These are phyloP conservation scores for Cephalotes varians DNA, from an alignment of 2,888 invertebrate species.

Conservation along the genomic window DNA sequence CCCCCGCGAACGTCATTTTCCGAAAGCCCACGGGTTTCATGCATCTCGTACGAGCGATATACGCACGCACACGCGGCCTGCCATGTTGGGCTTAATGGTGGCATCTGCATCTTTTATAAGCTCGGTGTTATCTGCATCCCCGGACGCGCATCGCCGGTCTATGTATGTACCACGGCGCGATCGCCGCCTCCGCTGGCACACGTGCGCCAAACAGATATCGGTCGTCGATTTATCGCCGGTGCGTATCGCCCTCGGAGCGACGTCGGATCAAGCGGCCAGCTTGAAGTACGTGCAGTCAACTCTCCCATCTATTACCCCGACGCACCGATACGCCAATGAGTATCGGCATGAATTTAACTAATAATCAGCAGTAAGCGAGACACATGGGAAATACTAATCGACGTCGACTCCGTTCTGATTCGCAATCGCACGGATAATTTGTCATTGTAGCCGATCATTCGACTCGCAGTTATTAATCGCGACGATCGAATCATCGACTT, in stretches of 20 bases:
- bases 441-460: constrained; percentile 6
- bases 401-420: constrained; percentile 8
- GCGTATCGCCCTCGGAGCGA: constrained; percentile 35
- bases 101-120: constrained; percentile 64
- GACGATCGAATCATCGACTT: not conserved
- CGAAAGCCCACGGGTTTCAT: constrained; percentile 37
- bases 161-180: constrained; percentile 6
- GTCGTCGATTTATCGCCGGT: constrained; percentile 43
- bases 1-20: constrained; percentile 37
- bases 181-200: constrained; percentile 28
- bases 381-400: constrained; percentile 24
- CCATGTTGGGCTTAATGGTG: constrained; percentile 48
- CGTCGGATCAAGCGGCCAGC: constrained; percentile 33
- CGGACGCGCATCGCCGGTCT: constrained; percentile 23
- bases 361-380: constrained; percentile 46
- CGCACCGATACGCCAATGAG: constrained; percentile 25
- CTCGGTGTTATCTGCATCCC: constrained; percentile 43
- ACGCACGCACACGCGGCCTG: not conserved
- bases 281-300: constrained; percentile 15
- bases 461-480: constrained; percentile 1
- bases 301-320: constrained; percentile 38
- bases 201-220: constrained; percentile 28
- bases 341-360: constrained; percentile 45
- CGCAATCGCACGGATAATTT: constrained; percentile 14
- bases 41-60: constrained; percentile 8